Evolutionary conservation across 2,888 invertebrate genomes (phyloP).

Genomic region (Deilephila porcellus): DNA sequence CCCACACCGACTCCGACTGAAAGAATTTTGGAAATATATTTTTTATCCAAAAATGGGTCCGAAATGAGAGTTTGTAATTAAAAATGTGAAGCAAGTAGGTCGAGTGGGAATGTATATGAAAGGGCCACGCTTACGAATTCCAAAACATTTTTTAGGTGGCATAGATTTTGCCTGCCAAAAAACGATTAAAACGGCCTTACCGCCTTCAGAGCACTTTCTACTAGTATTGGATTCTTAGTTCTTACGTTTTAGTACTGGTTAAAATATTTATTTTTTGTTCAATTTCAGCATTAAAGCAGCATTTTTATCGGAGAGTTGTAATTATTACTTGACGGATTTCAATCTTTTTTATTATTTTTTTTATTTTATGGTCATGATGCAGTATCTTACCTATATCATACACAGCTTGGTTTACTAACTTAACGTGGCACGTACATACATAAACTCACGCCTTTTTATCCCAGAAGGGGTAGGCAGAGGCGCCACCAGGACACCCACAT

Average conservation of each 20-base stretch:
- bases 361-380: too few relatives aligned
- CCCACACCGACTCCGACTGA: background rate
- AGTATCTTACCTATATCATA: too few relatives aligned
- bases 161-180: background rate
- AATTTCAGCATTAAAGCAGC: too few relatives aligned
- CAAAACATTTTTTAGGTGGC: background rate
- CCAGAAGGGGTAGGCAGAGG: too few relatives aligned
- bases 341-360: too few relatives aligned
- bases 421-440: too few relatives aligned
- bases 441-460: too few relatives aligned
- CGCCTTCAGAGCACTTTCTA: background rate
- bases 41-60: background rate
- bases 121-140: slow-evolving; percentile 1
- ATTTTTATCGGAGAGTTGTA: too few relatives aligned
- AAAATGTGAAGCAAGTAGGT: slow-evolving; percentile 13
- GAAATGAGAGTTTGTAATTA: background rate
- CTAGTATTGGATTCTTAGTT: background rate
- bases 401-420: too few relatives aligned
- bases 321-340: too few relatives aligned
- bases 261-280: too few relatives aligned
- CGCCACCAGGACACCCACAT: too few relatives aligned
- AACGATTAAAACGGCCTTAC: background rate
- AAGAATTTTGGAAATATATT: background rate
- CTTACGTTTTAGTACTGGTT: background rate
- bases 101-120: background rate